A percentile compares a stretch with the other conserved stretches of the same genome.
Evolutionary conservation across 2,797 vertebrate genomes (phyloP).

Genomic region (Onychomys arenicola): DNA sequence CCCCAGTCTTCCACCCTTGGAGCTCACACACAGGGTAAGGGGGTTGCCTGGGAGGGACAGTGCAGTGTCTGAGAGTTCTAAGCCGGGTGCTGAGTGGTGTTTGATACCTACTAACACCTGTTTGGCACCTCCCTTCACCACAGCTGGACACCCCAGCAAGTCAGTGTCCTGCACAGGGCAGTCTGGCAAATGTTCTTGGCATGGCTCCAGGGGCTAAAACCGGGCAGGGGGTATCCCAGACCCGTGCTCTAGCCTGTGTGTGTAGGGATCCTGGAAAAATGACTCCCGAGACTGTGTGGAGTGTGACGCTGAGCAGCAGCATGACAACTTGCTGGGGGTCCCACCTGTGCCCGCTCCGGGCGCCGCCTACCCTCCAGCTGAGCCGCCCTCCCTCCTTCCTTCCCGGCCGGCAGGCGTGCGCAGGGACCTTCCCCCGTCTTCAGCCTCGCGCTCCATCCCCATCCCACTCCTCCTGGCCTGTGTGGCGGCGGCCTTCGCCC

Average conservation of each 20-base stretch:
- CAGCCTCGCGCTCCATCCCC: slow-evolving; percentile 88
- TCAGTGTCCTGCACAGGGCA: neutral
- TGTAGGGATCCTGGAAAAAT: neutral
- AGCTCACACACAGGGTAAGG: slow-evolving; percentile 82
- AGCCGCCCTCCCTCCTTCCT: slow-evolving; percentile 38
- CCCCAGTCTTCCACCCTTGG: slow-evolving; percentile 82
- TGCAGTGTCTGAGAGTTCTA: slow-evolving; percentile 45
- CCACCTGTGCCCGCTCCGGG: neutral
- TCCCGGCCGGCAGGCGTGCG: slow-evolving; percentile 74
- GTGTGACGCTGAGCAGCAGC: neutral
- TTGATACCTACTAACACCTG: slow-evolving; percentile 69
- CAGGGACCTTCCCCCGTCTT: slow-evolving; percentile 59
- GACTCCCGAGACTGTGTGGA: neutral
- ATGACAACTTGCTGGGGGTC: neutral
- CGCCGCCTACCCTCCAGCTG: neutral
- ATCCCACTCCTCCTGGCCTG: slow-evolving; percentile 95
- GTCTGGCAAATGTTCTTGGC: slow-evolving; percentile 48
- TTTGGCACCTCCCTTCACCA: slow-evolving; percentile 10
- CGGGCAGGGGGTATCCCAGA: neutral
- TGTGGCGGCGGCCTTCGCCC: slow-evolving; percentile 93
- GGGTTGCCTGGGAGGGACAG: slow-evolving; percentile 72
- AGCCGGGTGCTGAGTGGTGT: slow-evolving; percentile 28
- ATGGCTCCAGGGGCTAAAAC: slow-evolving; percentile 46
- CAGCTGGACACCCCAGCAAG: slow-evolving; percentile 9
- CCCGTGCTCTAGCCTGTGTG: slow-evolving; percentile 40